Conservation (phyloP, 2,888 invertebrate species). For the Drosophila acutilabella region DNA sequence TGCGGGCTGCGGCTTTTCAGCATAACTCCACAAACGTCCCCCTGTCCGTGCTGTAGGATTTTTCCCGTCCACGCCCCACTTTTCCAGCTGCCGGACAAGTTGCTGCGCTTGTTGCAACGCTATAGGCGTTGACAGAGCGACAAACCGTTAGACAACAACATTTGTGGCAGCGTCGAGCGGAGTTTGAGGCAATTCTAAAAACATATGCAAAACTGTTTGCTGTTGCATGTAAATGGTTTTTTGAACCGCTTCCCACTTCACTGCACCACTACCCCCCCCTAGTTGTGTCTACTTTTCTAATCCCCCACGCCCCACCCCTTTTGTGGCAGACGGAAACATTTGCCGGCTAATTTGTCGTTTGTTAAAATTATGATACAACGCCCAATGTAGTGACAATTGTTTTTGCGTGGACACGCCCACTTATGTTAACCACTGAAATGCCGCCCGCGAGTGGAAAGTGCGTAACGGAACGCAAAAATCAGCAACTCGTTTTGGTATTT, state of each 20-base stretch:
- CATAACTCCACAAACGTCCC: slow-evolving; percentile 7
- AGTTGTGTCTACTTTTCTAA: background rate
- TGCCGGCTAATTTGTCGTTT: slow-evolving; percentile 74
- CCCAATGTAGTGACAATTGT: slow-evolving; percentile 55
- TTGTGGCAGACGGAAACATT: slow-evolving; percentile 44
- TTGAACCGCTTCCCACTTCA: slow-evolving; percentile 19
- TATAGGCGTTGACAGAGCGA: slow-evolving; percentile 77
- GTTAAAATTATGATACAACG: slow-evolving; percentile 72
- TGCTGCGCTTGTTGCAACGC: slow-evolving; percentile 42
- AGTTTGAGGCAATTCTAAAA: slow-evolving; percentile 49
- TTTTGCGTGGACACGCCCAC: slow-evolving; percentile 5
- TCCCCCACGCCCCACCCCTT: background rate
- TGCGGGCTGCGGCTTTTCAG: slow-evolving; percentile 76
- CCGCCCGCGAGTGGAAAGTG: slow-evolving; percentile 10
- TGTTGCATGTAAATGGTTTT: slow-evolving; percentile 76
- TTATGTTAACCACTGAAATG: background rate
- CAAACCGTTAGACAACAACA: slow-evolving; percentile 75
- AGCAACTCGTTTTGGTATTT: slow-evolving; percentile 44
- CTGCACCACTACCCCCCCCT: background rate
- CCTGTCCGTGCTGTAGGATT: background rate
- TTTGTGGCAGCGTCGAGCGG: slow-evolving; percentile 34
- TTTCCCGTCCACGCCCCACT: background rate
- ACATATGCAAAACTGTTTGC: slow-evolving; percentile 78
- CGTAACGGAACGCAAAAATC: slow-evolving; percentile 40
- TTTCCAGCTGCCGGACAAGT: background rate